Conservation (phyloP, 2,888 invertebrate genomes). For the Caenorhabditis afra region DNA sequence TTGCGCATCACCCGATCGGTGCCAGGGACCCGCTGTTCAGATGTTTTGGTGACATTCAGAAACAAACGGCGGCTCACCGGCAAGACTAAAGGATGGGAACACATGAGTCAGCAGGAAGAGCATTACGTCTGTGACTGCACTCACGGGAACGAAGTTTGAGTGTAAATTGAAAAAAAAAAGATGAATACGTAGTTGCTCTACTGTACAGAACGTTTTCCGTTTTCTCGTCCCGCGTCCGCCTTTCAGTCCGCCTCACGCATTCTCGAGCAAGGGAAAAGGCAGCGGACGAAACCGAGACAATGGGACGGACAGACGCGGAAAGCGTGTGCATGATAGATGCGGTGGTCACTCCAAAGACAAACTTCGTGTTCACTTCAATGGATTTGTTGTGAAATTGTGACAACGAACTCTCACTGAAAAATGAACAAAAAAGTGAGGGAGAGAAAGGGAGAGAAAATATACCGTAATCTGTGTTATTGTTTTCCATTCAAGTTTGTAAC, state of each 20-base stretch:
- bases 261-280: no score
- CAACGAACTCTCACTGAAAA: background rate
- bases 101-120: slow-evolving; percentile 25
- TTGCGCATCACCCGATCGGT: background rate
- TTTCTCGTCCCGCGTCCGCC: background rate
- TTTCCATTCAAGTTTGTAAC: background rate
- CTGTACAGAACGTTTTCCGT: slow-evolving; percentile 13
- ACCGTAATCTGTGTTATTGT: background rate
- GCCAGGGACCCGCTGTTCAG: slow-evolving; percentile 2
- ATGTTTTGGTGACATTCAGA: slow-evolving; percentile 42
- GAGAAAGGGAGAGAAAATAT: background rate
- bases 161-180: slow-evolving; percentile 15
- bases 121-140: slow-evolving; percentile 27
- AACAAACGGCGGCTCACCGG: slow-evolving; percentile 30
- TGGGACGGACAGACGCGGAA: slow-evolving; percentile 29
- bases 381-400: slow-evolving; percentile 26
- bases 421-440: background rate
- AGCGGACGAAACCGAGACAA: background rate
- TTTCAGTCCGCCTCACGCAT: background rate
- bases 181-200: slow-evolving; percentile 6
- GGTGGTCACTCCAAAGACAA: slow-evolving; percentile 23
- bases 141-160: slow-evolving; percentile 6
- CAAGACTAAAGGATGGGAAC: slow-evolving; percentile 23
- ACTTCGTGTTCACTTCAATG: slow-evolving; percentile 30
- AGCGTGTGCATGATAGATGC: slow-evolving; percentile 41